Conservation (phyloP, 2,888 invertebrate species). For the Sinodicranocentrus sp. region DNA sequence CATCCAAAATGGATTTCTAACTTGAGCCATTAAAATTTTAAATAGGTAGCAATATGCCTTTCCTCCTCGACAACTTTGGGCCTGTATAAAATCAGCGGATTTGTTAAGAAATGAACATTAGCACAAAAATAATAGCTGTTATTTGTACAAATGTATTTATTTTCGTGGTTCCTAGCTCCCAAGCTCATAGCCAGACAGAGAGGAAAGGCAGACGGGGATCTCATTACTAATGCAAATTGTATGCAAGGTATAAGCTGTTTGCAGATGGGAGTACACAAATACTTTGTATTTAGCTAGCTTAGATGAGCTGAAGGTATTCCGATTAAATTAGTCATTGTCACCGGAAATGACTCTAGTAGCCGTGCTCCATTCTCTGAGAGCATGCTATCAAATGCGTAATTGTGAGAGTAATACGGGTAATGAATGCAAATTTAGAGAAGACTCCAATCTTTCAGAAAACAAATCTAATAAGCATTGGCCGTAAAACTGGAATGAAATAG, state of each 20-base stretch:
- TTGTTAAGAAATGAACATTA: constrained; percentile 53
- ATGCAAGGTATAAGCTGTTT: constrained; percentile 61
- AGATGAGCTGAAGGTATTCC: constrained; percentile 63
- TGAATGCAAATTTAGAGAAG: constrained; percentile 62
- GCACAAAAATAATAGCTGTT: constrained; percentile 49
- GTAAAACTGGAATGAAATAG: constrained; percentile 64
- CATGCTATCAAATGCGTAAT: constrained; percentile 52
- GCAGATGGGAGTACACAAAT: constrained; percentile 39
- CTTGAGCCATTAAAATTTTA: constrained; percentile 14
- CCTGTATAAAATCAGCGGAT: constrained; percentile 41
- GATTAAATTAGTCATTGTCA: constrained; percentile 67
- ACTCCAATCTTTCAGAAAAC: constrained; percentile 62
- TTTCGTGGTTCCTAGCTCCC: neutral
- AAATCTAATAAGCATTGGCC: constrained; percentile 58
- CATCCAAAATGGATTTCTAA: neutral
- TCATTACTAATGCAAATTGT: constrained; percentile 62
- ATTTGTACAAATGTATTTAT: constrained; percentile 46
- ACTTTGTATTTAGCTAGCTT: constrained; percentile 44
- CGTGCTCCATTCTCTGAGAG: constrained; percentile 29
- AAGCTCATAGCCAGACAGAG: neutral
- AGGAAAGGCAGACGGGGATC: neutral
- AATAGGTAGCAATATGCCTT: neutral
- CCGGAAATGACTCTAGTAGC: constrained; percentile 50
- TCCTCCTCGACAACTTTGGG: neutral
- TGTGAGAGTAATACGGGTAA: constrained; percentile 55